These are phyloP conservation scores for Myrmecophaga tridactyla DNA, from an alignment of 2,113 vertebrate species.

Conservation along the genomic window DNA sequence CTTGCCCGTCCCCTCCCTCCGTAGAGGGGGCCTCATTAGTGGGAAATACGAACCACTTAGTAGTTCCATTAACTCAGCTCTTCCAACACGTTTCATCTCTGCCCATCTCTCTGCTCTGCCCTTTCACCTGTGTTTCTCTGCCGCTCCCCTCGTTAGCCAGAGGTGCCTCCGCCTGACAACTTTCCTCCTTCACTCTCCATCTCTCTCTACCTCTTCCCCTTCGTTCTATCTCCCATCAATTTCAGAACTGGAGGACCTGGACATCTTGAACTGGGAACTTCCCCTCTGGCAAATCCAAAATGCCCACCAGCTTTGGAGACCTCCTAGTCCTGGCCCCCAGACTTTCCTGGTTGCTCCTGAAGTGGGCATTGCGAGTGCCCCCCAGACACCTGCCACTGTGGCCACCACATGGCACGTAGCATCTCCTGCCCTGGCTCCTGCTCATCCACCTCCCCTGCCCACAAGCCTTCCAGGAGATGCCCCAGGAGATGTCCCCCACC, in stretches of 20 bases:
- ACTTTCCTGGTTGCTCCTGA: not conserved
- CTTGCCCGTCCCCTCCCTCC: not conserved
- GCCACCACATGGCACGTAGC: not conserved
- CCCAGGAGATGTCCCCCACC: not conserved
- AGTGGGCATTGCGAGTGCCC: rapidly evolving
- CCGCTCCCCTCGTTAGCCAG: not conserved
- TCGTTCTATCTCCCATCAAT: not conserved
- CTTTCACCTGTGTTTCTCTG: not conserved
- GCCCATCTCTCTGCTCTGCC: not conserved
- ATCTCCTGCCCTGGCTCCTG: not conserved
- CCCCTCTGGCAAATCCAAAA: not conserved
- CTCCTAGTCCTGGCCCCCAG: not conserved
- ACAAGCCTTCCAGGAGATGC: not conserved
- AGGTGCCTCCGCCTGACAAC: rapidly evolving
- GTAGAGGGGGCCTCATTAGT: conserved; percentile 77
- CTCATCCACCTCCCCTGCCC: rapidly evolving
- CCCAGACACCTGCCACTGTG: rapidly evolving
- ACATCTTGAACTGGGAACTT: not conserved
- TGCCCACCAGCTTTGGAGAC: not conserved
- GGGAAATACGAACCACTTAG: conserved; percentile 57
- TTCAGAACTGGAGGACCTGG: not conserved
- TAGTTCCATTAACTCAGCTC: conserved; percentile 28
- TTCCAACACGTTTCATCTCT: conserved; percentile 47
- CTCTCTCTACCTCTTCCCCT: not conserved
- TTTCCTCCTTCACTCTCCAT: rapidly evolving